phyloP scores from a whole-genome alignment of 2,797 vertebrate genomes.

The Miichthys miiuy region DNA sequence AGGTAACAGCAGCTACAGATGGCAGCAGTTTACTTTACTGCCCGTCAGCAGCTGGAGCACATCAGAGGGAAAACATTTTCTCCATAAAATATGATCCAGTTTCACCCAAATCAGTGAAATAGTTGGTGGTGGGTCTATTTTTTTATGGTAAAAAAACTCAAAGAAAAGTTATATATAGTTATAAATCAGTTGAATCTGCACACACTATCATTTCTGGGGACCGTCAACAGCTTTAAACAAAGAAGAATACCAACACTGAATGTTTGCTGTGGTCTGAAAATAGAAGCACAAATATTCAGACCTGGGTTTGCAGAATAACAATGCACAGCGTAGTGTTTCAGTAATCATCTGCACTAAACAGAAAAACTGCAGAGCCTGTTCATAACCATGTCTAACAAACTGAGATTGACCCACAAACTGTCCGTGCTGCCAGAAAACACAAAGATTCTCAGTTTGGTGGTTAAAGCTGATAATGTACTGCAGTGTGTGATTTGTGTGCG shows the following conservation, averaged over 20 bases:
- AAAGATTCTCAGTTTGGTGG: neutral
- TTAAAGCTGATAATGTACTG: neutral
- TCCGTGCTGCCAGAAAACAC: no score
- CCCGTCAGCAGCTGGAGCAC: no score
- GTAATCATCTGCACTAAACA: no score
- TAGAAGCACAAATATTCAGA: neutral
- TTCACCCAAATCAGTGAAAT: no score
- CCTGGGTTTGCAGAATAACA: neutral
- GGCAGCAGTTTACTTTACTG: no score
- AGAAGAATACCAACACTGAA: neutral
- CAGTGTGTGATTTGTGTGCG: neutral
- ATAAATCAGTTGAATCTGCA: neutral
- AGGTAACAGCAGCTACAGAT: no score
- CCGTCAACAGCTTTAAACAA: neutral
- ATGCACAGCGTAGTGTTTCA: no score
- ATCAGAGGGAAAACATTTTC: no score
- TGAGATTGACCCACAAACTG: neutral
- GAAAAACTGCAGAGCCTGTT: no score
- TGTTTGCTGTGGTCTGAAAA: neutral
- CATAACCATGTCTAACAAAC: neutral
- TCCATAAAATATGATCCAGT: no score
- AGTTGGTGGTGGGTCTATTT: no score
- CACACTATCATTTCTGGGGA: neutral
- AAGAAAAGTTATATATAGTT: neutral
- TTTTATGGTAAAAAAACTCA: no score